A percentile compares a stretch with the other conserved stretches of the same genome.
Conservation (phyloP, 2,113 vertebrate genomes). For the Psephotus haematonotus region DNA sequence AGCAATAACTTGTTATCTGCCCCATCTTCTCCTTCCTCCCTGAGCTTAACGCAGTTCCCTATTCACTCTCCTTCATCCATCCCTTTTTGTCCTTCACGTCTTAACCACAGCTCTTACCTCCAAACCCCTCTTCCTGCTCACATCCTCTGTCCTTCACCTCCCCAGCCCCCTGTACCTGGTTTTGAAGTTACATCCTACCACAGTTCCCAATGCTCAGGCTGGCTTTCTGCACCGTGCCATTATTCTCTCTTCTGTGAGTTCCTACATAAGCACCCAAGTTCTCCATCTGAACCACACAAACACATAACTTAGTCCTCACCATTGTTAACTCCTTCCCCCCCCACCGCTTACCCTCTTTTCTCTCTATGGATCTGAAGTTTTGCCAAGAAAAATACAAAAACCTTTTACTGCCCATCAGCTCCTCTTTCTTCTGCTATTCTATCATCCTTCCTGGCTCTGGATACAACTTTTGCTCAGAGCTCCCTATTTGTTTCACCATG, state of each 20-base stretch:
- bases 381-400: neutral
- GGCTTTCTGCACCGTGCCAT: neutral
- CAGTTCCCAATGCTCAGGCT: neutral
- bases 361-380: neutral
- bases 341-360: neutral
- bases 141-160: neutral
- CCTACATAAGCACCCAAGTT: neutral
- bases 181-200: neutral
- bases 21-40: neutral
- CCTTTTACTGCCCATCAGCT: neutral
- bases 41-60: neutral
- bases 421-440: neutral
- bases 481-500: neutral
- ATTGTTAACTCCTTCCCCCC: rapidly evolving
- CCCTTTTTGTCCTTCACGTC: too few relatives aligned
- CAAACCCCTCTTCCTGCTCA: neutral
- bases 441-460: neutral
- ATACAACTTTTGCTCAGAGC: neutral
- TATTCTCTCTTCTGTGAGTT: neutral
- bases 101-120: neutral
- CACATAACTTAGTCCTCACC: neutral
- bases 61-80: neutral
- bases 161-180: neutral
- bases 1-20: neutral
- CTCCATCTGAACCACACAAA: neutral